A percentile compares a stretch with the other conserved stretches of the same genome.
Conservation (phyloP, 2,113 vertebrate species). For the Neodontobutis hainanensis region DNA sequence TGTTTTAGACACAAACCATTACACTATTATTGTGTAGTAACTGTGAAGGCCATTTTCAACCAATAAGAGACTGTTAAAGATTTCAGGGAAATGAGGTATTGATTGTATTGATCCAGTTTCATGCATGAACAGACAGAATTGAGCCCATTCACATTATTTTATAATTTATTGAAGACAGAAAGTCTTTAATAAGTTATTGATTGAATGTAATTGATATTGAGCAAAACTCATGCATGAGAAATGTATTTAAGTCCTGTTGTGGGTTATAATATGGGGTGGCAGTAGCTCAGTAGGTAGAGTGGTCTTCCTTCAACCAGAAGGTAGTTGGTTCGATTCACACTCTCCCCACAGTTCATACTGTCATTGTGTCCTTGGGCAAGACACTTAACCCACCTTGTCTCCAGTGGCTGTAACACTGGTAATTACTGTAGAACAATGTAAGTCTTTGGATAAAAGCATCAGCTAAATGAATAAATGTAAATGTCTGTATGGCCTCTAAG, state of each 20-base stretch:
- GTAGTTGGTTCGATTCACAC: no score
- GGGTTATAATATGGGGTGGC: no score
- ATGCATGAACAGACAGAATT: constrained; percentile 45
- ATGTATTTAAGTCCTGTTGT: constrained; percentile 19
- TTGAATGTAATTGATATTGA: constrained; percentile 41
- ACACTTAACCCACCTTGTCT: no score
- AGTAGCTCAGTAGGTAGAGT: no score
- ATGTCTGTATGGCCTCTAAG: not conserved
- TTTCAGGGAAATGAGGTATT: constrained; percentile 44
- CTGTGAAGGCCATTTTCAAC: constrained; percentile 34
- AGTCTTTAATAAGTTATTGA: constrained; percentile 45
- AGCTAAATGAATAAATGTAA: no score
- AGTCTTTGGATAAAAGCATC: no score
- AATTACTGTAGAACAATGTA: no score
- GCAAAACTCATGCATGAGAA: constrained; percentile 37
- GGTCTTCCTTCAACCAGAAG: no score
- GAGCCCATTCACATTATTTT: constrained; percentile 41
- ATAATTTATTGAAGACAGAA: constrained; percentile 31
- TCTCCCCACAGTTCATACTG: no score
- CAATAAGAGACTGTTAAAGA: constrained; percentile 6
- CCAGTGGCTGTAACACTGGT: no score
- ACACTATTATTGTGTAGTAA: not conserved
- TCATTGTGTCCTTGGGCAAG: no score
- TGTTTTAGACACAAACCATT: not conserved
- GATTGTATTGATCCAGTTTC: constrained; percentile 44